A percentile compares a stretch with the other conserved stretches of the same genome.
phyloP scores from a whole-genome alignment of 2,113 vertebrate genomes.

The Alosa alosa region DNA sequence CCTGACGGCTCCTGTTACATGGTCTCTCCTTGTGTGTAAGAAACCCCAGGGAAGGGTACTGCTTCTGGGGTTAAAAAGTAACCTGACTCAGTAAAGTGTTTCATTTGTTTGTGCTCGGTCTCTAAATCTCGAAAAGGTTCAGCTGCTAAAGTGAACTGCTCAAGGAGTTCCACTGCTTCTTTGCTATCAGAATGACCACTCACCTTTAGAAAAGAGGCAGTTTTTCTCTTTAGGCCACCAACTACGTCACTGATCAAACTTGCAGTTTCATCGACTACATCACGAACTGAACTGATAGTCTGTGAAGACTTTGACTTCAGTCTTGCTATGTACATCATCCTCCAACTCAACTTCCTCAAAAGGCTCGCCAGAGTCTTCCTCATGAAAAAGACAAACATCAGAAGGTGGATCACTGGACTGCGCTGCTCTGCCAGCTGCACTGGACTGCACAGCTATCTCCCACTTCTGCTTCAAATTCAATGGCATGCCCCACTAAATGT shows the following conservation, averaged over 20 bases:
- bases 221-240: neutral
- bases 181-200: neutral
- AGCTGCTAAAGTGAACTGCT: neutral
- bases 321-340: no score
- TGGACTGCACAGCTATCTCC: no score
- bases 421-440: no score
- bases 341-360: no score
- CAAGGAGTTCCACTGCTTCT: neutral
- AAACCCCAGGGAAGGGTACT: slow-evolving; percentile 14
- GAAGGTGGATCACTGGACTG: no score
- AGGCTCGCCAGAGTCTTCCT: no score
- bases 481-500: slow-evolving; percentile 1
- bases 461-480: neutral
- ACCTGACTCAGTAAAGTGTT: neutral
- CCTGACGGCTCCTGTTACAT: slow-evolving; percentile 11
- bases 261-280: no score
- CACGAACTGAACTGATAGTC: no score
- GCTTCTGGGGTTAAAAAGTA: slow-evolving; percentile 4
- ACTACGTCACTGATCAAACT: no score
- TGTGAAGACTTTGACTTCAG: no score
- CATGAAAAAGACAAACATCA: no score
- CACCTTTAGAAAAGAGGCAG: neutral
- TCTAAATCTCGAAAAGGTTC: slow-evolving; percentile 11
- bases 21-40: neutral
- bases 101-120: slow-evolving; percentile 18